Percentiles rank a stretch among this genome's conserved stretches.
Evolutionary conservation across 2,113 vertebrate genomes (phyloP).

Genomic region (Dinomys branickii): DNA sequence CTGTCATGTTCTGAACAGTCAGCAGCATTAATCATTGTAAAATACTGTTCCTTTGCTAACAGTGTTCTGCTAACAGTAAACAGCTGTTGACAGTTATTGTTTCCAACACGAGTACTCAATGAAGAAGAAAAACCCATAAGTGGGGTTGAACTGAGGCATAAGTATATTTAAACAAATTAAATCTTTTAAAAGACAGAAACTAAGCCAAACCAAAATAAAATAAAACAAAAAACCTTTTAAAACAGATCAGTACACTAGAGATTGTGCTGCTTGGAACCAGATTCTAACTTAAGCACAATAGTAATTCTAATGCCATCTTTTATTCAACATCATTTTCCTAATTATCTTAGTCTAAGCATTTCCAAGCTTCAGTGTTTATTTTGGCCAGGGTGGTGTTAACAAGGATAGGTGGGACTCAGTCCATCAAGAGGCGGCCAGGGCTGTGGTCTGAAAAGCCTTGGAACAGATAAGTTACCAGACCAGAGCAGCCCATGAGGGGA

Average conservation of each 20-base stretch:
- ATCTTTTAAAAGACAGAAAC: background rate
- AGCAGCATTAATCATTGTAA: background rate
- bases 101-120: background rate
- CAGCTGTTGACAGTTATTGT: background rate
- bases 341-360: constrained; percentile 60
- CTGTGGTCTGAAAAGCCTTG: background rate
- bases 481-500: too few species aligned
- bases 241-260: background rate
- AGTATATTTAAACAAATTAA: constrained; percentile 41
- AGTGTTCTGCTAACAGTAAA: constrained; percentile 18
- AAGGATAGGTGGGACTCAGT: constrained; percentile 42
- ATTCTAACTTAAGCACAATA: background rate
- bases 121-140: constrained; percentile 20
- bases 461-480: background rate
- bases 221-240: background rate
- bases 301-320: constrained; percentile 20
- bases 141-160: background rate
- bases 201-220: background rate
- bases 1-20: background rate
- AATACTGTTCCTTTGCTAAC: background rate
- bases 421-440: background rate
- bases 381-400: constrained; percentile 57
- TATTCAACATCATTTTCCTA: constrained; percentile 58
- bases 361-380: constrained; percentile 52
- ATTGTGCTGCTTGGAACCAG: background rate